Conservation (phyloP, 2,113 vertebrate genomes). For the zebrafish (Danio rerio) region DNA sequence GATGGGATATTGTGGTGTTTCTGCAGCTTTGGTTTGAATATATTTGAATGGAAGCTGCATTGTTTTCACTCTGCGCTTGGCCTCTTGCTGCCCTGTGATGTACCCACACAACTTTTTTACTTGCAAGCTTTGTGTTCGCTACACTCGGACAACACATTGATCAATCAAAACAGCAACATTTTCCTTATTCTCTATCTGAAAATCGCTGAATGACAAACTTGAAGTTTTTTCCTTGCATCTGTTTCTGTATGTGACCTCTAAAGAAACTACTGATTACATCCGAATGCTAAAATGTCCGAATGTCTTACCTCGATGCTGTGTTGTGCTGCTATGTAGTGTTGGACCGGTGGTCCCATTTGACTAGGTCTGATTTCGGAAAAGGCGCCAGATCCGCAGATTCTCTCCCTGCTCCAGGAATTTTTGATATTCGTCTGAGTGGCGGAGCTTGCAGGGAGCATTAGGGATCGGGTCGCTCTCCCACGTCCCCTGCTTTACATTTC, state of each 20-base stretch:
- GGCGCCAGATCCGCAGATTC: constrained; percentile 53
- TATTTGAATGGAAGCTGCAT: constrained; percentile 56
- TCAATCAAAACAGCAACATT: neutral
- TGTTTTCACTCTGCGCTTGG: constrained; percentile 34
- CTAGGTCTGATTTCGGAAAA: constrained; percentile 36
- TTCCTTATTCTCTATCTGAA: constrained; percentile 1
- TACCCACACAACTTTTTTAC: constrained; percentile 13
- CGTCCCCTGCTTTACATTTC: constrained; percentile 78
- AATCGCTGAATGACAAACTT: neutral
- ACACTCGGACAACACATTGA: neutral
- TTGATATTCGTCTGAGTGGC: constrained; percentile 48
- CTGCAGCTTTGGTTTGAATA: constrained; percentile 53
- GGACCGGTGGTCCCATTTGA: constrained; percentile 58
- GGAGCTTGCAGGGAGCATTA: constrained; percentile 44
- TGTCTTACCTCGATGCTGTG: constrained; percentile 50
- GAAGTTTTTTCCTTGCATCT: neutral
- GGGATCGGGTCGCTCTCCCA: constrained; percentile 58
- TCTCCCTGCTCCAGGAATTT: constrained; percentile 51
- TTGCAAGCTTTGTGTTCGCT: neutral
- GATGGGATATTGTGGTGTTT: constrained; percentile 44
- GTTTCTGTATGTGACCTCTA: neutral
- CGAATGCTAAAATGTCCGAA: neutral
- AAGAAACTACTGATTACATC: neutral
- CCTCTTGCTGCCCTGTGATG: constrained; percentile 17
- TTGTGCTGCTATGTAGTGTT: constrained; percentile 16